These are phyloP conservation scores for Cylloceria caligata DNA, from an alignment of 2,888 invertebrate species.

Conservation along the genomic window DNA sequence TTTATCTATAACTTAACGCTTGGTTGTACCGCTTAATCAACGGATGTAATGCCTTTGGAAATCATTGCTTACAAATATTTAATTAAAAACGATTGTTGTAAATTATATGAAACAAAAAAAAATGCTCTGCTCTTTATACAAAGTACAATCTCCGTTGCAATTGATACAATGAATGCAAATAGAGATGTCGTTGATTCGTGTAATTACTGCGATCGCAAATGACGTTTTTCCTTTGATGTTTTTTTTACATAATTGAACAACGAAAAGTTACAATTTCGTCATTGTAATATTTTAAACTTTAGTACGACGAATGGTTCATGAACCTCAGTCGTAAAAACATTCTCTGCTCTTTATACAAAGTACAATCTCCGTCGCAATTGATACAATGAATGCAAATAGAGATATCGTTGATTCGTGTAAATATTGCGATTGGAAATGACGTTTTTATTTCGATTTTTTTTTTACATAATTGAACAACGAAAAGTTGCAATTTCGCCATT, in stretches of 20 bases:
- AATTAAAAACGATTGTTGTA: slow-evolving; percentile 10
- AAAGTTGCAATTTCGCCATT: background rate
- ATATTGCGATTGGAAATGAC: background rate
- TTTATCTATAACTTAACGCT: slow-evolving; percentile 18
- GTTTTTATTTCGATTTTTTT: background rate
- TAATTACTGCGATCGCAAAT: too few species aligned
- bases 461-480: background rate
- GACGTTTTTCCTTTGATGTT: background rate
- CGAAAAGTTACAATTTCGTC: background rate
- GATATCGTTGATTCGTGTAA: slow-evolving; percentile 1
- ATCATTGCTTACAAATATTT: slow-evolving; percentile 2
- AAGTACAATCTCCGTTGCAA: slow-evolving; percentile 5
- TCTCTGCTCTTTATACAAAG: slow-evolving; percentile 24
- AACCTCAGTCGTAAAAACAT: too few species aligned
- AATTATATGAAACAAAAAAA: slow-evolving; percentile 4
- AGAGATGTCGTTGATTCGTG: slow-evolving; percentile 5
- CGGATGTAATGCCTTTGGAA: slow-evolving; percentile 15
- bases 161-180: slow-evolving; percentile 1
- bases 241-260: slow-evolving; percentile 1
- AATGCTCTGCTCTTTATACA: slow-evolving; percentile 19
- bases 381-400: background rate
- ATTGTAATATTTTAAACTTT: background rate
- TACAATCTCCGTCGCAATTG: background rate
- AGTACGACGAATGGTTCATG: background rate
- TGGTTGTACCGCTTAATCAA: background rate